Evolutionary conservation across 2,113 vertebrate species (phyloP), one percentile per base, ranked within the genome.

Genomic region (Hucho hucho): DNA sequence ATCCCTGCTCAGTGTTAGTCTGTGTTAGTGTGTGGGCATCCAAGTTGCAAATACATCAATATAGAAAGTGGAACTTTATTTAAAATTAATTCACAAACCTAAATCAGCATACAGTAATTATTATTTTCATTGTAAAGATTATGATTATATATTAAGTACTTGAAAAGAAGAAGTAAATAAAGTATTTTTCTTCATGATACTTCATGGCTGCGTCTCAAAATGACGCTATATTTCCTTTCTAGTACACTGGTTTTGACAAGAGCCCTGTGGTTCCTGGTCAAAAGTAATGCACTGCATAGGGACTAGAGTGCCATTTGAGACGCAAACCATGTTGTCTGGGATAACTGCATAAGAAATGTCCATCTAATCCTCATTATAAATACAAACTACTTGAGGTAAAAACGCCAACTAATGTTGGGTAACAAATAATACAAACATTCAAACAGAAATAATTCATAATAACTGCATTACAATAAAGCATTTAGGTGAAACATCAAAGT

Each of bases 301-400:
- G 37, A 43, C 9, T 11, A 43, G 9, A 43, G 37, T 3, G 9
- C 0, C 9, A 43, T 43, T 43, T 43, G 37, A 43, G 37, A 43
- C 2, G 32, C 32, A 32, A 79, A 87, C 85, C 79, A 83, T 88
- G 85, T 87, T 5, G 64, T 83, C 81, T 82, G 72, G 72, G 11
- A 46, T 59, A 89, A 81, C 84, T 87, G 87, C 80, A 83, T 86
- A 88, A 88, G 83, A 87, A 85, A 86, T 83, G 79, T 87, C 84
- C 79, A 82, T 88, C 86, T 87, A 83, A 86, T 88, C 84, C 85
- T 92, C 84, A 81, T 87, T 81, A n/a, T 85, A 82, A 89, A 87
- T 87, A 88, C 89, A 88, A 73, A 82, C 88, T 84, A 82, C 86
- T 93, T 93, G 93, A 93, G 92, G 93, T 93, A 93, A 93, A 84